Conservation (phyloP, 2,113 vertebrate genomes). For the Eulemur macaco region DNA sequence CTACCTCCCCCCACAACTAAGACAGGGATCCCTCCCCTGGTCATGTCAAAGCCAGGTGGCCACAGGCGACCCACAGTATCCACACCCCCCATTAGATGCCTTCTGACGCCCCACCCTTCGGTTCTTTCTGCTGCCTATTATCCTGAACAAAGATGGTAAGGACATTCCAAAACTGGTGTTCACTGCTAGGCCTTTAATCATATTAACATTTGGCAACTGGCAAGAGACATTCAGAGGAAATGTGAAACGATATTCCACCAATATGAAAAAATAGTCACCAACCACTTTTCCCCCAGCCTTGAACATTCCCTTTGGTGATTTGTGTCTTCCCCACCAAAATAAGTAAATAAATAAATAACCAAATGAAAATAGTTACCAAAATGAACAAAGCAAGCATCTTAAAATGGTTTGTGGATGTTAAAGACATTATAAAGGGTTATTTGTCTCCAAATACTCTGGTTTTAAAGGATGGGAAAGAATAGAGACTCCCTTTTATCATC, state of each 20-base stretch:
- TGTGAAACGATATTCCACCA: not conserved
- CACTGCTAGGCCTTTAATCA: not conserved
- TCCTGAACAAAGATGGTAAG: not conserved
- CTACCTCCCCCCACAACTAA: not conserved
- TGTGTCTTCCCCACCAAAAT: not conserved
- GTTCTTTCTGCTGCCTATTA: not conserved
- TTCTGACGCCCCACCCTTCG: not conserved
- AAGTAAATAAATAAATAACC: not conserved
- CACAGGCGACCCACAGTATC: not conserved
- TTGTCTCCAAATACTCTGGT: not conserved
- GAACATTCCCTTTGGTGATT: not conserved
- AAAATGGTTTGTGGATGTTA: not conserved
- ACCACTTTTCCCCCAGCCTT: not conserved
- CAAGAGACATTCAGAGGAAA: not conserved
- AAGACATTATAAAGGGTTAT: not conserved
- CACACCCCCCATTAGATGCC: too few relatives aligned
- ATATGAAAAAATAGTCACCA: not conserved
- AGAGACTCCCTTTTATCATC: not conserved
- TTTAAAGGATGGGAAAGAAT: not conserved
- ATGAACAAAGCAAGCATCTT: not conserved
- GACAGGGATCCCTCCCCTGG: not conserved
- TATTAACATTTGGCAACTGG: not conserved
- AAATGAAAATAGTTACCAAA: not conserved
- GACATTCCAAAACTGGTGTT: not conserved
- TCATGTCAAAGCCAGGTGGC: not conserved